Evolutionary conservation across 2,797 vertebrate genomes (phyloP).

Genomic region (Sarcoramphus papa): DNA sequence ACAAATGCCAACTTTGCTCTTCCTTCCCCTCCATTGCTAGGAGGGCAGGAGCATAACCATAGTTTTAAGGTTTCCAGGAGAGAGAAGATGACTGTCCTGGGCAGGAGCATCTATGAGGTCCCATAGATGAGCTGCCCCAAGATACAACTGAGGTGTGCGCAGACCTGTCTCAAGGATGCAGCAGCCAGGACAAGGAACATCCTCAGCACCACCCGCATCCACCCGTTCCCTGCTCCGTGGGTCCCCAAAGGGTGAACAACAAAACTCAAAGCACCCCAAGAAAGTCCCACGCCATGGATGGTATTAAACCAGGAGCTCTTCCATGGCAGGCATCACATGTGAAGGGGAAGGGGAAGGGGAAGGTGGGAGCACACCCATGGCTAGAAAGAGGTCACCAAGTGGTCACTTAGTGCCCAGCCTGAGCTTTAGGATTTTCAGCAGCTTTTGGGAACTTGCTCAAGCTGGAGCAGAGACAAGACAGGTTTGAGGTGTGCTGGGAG

Average conservation of each 20-base stretch:
- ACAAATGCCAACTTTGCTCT: background rate
- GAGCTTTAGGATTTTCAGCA: background rate
- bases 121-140: background rate
- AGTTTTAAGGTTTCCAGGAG: background rate
- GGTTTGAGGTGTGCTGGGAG: background rate
- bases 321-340: accelerated
- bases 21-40: background rate
- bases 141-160: background rate
- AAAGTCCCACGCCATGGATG: accelerated
- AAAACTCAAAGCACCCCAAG: background rate
- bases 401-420: background rate
- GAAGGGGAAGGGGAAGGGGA: background rate
- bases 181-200: background rate
- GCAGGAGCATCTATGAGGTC: background rate
- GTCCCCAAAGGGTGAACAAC: background rate
- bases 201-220: background rate
- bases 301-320: background rate
- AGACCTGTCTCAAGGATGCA: background rate
- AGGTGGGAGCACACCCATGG: background rate
- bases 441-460: background rate
- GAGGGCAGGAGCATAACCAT: background rate
- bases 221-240: background rate
- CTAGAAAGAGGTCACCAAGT: background rate
- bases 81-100: background rate
- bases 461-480: background rate